These are phyloP conservation scores for Seriola dumerili DNA, from an alignment of 2,113 vertebrate genomes.

Conservation along the genomic window DNA sequence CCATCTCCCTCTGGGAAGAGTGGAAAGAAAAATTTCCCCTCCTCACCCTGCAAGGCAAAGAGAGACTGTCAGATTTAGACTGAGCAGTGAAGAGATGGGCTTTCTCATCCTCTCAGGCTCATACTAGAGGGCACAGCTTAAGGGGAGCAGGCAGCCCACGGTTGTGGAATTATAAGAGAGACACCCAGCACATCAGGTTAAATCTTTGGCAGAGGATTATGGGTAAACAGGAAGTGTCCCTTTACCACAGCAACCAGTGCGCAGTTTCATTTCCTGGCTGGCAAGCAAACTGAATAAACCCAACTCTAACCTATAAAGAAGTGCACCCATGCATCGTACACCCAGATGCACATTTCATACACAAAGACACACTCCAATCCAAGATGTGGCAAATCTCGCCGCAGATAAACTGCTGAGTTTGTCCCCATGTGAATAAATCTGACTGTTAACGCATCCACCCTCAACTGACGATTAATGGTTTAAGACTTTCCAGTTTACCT, in stretches of 20 bases:
- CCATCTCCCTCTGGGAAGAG: constrained; percentile 60
- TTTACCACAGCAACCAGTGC: constrained; percentile 17
- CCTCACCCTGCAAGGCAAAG: constrained; percentile 65
- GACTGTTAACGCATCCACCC: constrained; percentile 20
- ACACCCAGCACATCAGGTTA: constrained; percentile 58
- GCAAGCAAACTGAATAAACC: constrained; percentile 24
- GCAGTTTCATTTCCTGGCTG: constrained; percentile 52
- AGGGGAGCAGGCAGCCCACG: constrained; percentile 49
- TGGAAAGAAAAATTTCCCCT: constrained; percentile 30
- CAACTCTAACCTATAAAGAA: constrained; percentile 15
- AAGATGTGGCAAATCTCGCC: constrained; percentile 33
- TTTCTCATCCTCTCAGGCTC: constrained; percentile 70
- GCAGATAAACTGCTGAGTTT: constrained; percentile 22
- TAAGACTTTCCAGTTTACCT: constrained; percentile 32
- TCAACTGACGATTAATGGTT: constrained; percentile 32
- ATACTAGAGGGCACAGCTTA: constrained; percentile 66
- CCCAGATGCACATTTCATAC: not conserved
- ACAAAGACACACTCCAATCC: constrained; percentile 16
- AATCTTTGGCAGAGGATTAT: constrained; percentile 47
- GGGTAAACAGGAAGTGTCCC: constrained; percentile 65
- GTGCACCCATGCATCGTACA: not conserved
- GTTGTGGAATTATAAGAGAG: constrained; percentile 56
- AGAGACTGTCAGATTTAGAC: constrained; percentile 74
- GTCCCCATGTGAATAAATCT: constrained; percentile 14
- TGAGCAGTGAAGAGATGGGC: constrained; percentile 61